A percentile compares a stretch with the other conserved stretches of the same genome.
Evolutionary conservation across 2,888 invertebrate species (phyloP).

Genomic region (Xanthorhoe designata): DNA sequence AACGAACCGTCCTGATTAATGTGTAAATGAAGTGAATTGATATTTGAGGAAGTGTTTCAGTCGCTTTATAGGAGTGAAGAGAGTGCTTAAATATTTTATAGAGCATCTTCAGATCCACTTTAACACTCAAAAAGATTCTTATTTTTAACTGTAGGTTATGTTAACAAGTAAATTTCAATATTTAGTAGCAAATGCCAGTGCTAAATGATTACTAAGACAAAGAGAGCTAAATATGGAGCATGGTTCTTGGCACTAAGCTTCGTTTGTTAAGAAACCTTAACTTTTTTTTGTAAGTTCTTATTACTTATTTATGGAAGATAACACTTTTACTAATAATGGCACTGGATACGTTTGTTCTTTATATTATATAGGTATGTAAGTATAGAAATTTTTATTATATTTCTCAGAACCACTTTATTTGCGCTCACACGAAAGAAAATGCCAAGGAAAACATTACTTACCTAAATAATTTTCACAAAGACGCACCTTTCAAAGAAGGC

Average conservation of each 20-base stretch:
- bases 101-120: slow-evolving; percentile 34
- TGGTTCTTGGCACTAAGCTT: no score
- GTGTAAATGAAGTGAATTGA: slow-evolving; percentile 77
- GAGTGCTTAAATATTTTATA: slow-evolving; percentile 55
- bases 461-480: slow-evolving; percentile 25
- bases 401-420: slow-evolving; percentile 4
- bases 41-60: slow-evolving; percentile 67
- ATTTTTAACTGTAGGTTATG: neutral
- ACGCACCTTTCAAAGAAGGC: slow-evolving; percentile 24
- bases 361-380: no score
- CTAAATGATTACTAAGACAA: neutral
- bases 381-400: neutral
- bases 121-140: neutral
- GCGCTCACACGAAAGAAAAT: slow-evolving; percentile 8
- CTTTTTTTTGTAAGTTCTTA: neutral
- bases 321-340: no score
- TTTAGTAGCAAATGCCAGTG: neutral
- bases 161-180: neutral
- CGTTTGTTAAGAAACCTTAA: neutral
- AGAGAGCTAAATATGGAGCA: no score
- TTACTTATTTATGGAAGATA: neutral
- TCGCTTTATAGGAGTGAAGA: slow-evolving; percentile 54
- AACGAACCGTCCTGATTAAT: slow-evolving; percentile 70
- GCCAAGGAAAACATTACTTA: slow-evolving; percentile 12
- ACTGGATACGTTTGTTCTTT: no score